Conservation (phyloP, 2,888 invertebrate genomes). For the Seira ritae region DNA sequence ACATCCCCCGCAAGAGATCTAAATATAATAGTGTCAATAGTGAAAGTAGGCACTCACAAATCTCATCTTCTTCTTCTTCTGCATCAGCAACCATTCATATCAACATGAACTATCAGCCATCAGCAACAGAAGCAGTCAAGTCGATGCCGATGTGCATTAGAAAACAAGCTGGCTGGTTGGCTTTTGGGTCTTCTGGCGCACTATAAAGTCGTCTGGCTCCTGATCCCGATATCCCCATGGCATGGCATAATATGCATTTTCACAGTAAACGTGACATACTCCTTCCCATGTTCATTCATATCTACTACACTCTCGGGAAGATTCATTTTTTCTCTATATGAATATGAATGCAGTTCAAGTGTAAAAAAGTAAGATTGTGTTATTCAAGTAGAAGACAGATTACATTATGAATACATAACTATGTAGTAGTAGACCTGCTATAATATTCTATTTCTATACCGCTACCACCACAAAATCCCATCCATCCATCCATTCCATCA, state of each 20-base stretch:
- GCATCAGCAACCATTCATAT: conserved; percentile 14
- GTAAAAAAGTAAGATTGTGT: conserved; percentile 57
- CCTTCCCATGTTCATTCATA: not conserved
- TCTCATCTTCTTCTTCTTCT: conserved; percentile 1
- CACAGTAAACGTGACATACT: conserved; percentile 5
- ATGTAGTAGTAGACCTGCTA: not conserved
- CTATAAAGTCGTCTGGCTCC: too few species aligned
- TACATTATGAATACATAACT: conserved; percentile 51
- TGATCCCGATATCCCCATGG: not conserved
- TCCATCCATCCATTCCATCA: too few species aligned
- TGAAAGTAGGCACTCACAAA: conserved; percentile 1
- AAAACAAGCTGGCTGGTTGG: conserved; percentile 4
- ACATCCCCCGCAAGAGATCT: not conserved
- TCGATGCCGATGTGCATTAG: not conserved
- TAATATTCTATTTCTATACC: too few species aligned
- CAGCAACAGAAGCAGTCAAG: too few species aligned
- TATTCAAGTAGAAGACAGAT: conserved; percentile 49
- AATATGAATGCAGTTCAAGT: conserved; percentile 59
- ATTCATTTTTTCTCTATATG: conserved; percentile 16
- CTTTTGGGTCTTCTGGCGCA: too few species aligned
- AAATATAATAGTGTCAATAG: not conserved
- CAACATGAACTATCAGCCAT: not conserved
- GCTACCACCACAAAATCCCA: too few species aligned
- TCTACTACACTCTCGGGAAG: not conserved
- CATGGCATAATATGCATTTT: not conserved